These are phyloP conservation scores for Listrodromus nycthemerus DNA, from an alignment of 2,888 invertebrate species.

Conservation along the genomic window DNA sequence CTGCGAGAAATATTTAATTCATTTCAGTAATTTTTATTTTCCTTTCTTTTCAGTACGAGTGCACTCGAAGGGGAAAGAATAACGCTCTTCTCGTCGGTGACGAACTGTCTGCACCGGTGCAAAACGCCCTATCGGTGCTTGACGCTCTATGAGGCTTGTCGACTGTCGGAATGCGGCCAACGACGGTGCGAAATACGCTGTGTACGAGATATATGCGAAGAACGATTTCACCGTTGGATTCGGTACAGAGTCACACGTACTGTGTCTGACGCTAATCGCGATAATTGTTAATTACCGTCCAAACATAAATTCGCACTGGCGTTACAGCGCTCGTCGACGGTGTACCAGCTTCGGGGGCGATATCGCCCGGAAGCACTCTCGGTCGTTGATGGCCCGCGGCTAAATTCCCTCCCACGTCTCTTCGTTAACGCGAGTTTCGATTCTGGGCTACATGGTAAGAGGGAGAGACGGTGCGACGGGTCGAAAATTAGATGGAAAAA, in stretches of 20 bases:
- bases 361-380: slow-evolving; percentile 16
- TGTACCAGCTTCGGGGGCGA: not conserved
- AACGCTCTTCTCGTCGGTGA: not conserved
- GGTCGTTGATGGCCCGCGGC: slow-evolving; percentile 22
- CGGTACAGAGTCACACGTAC: not conserved
- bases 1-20: not conserved
- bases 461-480: not conserved
- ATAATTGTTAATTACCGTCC: slow-evolving; percentile 67
- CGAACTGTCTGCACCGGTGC: not conserved
- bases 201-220: not conserved
- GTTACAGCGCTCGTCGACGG: slow-evolving; percentile 4
- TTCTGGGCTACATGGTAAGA: not conserved
- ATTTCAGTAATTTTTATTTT: not conserved
- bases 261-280: slow-evolving; percentile 57
- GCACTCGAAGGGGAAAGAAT: not conserved
- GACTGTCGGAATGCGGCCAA: slow-evolving; percentile 53
- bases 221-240: slow-evolving; percentile 9
- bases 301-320: slow-evolving; percentile 58
- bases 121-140: not conserved
- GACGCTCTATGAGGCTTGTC: slow-evolving; percentile 5
- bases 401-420: slow-evolving; percentile 18
- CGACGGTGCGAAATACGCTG: slow-evolving; percentile 12
- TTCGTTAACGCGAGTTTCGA: slow-evolving; percentile 44
- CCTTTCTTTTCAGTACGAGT: not conserved
- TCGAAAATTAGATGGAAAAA: slow-evolving; percentile 4